Evolutionary conservation across 2,113 vertebrate genomes (phyloP), one percentile per base, ranked within the genome.

Genomic region (Hirundichthys speculiger): DNA sequence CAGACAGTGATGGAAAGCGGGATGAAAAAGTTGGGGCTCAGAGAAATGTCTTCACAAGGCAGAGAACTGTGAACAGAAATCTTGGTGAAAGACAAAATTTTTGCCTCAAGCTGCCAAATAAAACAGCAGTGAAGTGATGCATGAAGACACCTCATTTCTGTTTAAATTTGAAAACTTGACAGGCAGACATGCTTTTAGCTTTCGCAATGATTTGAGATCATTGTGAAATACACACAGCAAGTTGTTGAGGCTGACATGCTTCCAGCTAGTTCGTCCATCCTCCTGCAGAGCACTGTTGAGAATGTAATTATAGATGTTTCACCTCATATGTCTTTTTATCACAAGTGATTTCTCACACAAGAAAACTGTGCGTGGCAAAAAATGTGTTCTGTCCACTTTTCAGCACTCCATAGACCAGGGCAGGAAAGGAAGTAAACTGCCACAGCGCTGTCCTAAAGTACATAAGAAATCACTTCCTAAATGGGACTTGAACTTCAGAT

Each of bases 91-190:
- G 54, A 68, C 34, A 49, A 59, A 18, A 21, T 53, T 58, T 56
- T 58, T 48, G 34, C 46, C 50, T 43, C 27, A 3, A 61, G 58
- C 65, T 76, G 59, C 49, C 59, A 61, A 59, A 74, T 69, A 49
- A 45, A 45, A 67, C 42, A 48, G 48, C 45, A 52, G 54, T 53
- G 40, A 65, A 67, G 41, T 11, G 42, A 41, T 38, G 46, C 59
- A 56, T 59, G 53, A 75, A 50, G 60, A 64, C 69, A 80, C 20
- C 60, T 42, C 46, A 25, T 71, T 82, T 72, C 47, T 63, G 43
- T 83, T 83, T 83, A 74, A 70, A 66, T 75, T 80, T 77, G 52
- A 77, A 80, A 67, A 25, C 51, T 53, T 66, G 68, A 84, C 19
- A 27, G 60, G 54, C 20, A 86, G 73, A 78, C 77, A 16, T 24